Percentiles rank a stretch among this genome's conserved stretches.
Evolutionary conservation across 2,113 vertebrate species (phyloP).

Genomic region (Oryzias woworae): DNA sequence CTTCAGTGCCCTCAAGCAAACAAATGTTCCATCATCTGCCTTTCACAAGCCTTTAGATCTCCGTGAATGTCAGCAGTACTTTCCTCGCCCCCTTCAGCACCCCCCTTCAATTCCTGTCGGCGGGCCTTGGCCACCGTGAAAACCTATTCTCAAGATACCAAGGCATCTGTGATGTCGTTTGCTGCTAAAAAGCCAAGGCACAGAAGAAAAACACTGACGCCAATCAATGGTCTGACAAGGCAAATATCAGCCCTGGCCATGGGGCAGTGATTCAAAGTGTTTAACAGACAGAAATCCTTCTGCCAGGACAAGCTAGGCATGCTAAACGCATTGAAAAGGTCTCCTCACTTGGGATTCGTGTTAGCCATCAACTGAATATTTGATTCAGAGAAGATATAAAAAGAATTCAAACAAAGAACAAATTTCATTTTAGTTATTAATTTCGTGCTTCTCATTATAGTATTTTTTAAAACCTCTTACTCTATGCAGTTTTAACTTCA

Average conservation of each 20-base stretch:
- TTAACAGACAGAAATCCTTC: constrained; percentile 66
- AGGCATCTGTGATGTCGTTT: constrained; percentile 42
- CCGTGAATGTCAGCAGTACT: constrained; percentile 75
- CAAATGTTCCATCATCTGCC: constrained; percentile 73
- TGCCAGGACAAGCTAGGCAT: constrained; percentile 50
- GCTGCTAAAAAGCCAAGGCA: constrained; percentile 40
- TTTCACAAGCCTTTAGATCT: constrained; percentile 71
- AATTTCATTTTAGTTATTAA: no score
- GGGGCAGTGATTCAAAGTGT: constrained; percentile 62
- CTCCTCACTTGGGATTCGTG: constrained; percentile 67
- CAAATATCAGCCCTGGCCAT: constrained; percentile 73
- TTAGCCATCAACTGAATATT: constrained; percentile 55
- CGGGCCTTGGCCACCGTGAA: constrained; percentile 34
- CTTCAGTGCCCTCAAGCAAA: constrained; percentile 72
- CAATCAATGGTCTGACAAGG: constrained; percentile 62
- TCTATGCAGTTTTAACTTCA: neutral
- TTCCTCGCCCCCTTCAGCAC: constrained; percentile 27
- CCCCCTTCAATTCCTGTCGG: constrained; percentile 27
- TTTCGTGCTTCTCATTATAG: no score
- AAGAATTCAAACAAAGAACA: no score
- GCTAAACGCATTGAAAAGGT: constrained; percentile 76
- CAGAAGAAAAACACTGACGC: constrained; percentile 60
- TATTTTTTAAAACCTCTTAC: no score
- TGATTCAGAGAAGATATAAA: constrained; percentile 20
- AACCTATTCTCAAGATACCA: constrained; percentile 65